Evolutionary conservation across 2,113 vertebrate species (phyloP).

Genomic region (Caracal caracal): DNA sequence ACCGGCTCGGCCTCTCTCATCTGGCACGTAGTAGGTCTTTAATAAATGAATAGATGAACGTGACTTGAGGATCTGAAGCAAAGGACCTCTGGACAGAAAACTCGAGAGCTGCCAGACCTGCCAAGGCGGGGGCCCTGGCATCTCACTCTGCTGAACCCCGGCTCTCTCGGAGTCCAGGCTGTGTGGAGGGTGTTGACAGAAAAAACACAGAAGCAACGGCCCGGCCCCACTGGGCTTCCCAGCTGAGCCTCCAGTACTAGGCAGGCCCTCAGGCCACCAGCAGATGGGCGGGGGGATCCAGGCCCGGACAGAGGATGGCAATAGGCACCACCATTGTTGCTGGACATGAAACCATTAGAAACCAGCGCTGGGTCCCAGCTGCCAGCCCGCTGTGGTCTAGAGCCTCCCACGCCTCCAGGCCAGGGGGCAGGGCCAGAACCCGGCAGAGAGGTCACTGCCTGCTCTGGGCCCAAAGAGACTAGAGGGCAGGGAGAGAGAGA

Average conservation of each 20-base stretch:
- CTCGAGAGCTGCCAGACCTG: background rate
- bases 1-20: background rate
- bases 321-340: conserved; percentile 43
- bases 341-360: conserved; percentile 57
- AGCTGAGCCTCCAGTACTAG: conserved; percentile 8
- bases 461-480: background rate
- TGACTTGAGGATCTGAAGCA: background rate
- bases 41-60: background rate
- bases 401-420: conserved; percentile 55
- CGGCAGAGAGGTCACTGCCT: background rate
- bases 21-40: background rate
- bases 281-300: background rate
- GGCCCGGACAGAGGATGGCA: background rate
- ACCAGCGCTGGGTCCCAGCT: background rate
- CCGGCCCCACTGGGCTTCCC: background rate
- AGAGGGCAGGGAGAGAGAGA: background rate
- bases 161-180: background rate
- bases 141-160: background rate
- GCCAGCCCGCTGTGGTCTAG: conserved; percentile 31
- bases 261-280: conserved; percentile 48
- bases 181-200: background rate
- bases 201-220: background rate
- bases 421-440: background rate
- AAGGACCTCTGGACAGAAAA: background rate
- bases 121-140: background rate